Percentiles rank a stretch among this genome's conserved stretches.
Evolutionary conservation across 37 sponge, comb jelly and placozoan genomes (phyloP).

Genomic region (Ephydatia muelleri): DNA sequence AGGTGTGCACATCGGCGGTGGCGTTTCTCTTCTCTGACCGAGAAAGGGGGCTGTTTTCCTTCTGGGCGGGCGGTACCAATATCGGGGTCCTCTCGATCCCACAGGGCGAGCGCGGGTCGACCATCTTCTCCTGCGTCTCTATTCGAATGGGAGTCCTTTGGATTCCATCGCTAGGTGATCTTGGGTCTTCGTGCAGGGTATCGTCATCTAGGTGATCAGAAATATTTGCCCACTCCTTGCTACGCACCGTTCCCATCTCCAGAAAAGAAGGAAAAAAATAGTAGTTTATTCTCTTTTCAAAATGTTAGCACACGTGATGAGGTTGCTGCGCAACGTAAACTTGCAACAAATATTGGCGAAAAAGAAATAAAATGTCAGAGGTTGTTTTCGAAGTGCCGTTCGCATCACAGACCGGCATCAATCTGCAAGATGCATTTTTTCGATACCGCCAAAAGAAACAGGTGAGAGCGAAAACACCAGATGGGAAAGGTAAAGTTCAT

Average conservation of each 20-base stretch:
- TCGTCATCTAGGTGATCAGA: neutral
- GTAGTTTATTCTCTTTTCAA: too few species aligned
- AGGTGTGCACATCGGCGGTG: too few species aligned
- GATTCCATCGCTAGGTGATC: slow-evolving; percentile 50
- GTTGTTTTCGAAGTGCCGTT: neutral
- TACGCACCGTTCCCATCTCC: slow-evolving; percentile 1
- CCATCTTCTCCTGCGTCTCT: too few species aligned
- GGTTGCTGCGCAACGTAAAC: neutral
- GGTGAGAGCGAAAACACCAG: slow-evolving; percentile 1
- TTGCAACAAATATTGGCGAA: too few species aligned
- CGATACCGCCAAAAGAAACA: slow-evolving; percentile 35
- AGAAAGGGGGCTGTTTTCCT: too few species aligned
- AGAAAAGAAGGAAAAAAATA: too few species aligned
- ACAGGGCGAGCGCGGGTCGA: too few species aligned
- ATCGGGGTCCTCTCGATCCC: too few species aligned
- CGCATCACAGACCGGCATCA: neutral
- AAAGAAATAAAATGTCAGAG: neutral
- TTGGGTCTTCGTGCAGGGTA: slow-evolving; percentile 36
- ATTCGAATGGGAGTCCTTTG: slow-evolving; percentile 45
- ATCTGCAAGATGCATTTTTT: slow-evolving; percentile 63
- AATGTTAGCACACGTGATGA: neutral
- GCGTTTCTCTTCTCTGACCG: too few species aligned
- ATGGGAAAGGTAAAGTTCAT: neutral
- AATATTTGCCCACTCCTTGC: neutral
- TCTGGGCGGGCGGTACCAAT: too few species aligned